Evolutionary conservation across 2,113 vertebrate species (phyloP), one percentile per base, ranked within the genome.

Genomic region (Elephas maximus): DNA sequence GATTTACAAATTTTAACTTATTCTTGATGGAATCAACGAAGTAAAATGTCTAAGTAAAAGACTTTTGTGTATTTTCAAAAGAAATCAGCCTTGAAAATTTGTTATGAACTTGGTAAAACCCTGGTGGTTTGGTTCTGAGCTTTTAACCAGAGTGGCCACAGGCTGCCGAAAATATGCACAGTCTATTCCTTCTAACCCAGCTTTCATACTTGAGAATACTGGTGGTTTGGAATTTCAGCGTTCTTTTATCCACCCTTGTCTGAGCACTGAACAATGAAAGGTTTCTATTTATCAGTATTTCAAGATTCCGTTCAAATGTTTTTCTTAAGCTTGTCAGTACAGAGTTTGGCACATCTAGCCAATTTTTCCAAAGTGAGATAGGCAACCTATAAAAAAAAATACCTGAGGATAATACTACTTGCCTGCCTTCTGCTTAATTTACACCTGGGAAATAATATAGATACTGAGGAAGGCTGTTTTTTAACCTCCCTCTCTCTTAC

Each of bases 91-190:
- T 97, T 98, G 96, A 98, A 98, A 98, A 99, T 98, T 98, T 99
- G 98, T 98, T 98, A 99, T 98, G 98, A 98, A 98, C 98, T 98
- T 98, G 96, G 97, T 98, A 98, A 98, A 98, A 97, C 97, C 84
- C 78, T 98, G 95, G 93, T 98, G 94, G 92, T 98, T 97, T 97
- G 92, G 94, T 98, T 97, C 48, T 90, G 96, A 98, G 96, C 88
- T 98, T 98, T 98, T 97, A 99, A 97, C 98, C 91, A 93, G 93
- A 97, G 93, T 98, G 98, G 98, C 98, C 99, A 98, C 91, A 96
- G 97, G 98, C 97, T 98, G 94, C 98, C 98, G 98, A 97, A 98
- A 98, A 97, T 93, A 97, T 93, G 95, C 96, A 92, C 77, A 94
- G 63, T 18, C 88, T 97, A 53, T 92, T 98, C 81, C 96, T 94